Percentiles rank a stretch among this genome's conserved stretches.
phyloP scores from a whole-genome alignment of 2,888 invertebrate species.

The Metopia argyrocephala region DNA sequence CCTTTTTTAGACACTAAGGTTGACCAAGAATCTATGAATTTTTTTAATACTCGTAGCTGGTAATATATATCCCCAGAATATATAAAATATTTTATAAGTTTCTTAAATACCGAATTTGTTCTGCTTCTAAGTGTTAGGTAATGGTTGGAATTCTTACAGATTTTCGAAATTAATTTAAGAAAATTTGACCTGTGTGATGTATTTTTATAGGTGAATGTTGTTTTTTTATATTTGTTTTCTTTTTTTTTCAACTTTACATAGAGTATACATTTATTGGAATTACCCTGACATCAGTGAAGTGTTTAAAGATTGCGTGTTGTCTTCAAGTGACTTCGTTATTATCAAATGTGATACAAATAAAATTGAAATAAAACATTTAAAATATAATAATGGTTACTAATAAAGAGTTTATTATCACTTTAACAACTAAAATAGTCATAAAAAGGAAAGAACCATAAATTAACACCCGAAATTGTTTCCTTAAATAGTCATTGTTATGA shows the following conservation, averaged over 20 bases:
- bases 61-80: slow-evolving; percentile 2
- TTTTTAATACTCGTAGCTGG: slow-evolving; percentile 18
- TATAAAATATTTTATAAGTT: background rate
- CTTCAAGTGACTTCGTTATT: slow-evolving; percentile 20
- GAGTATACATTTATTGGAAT: background rate
- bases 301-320: slow-evolving; percentile 56
- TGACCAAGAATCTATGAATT: background rate
- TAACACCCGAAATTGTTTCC: slow-evolving; percentile 47
- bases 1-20: slow-evolving; percentile 26
- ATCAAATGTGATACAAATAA: background rate
- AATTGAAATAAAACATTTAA: slow-evolving; percentile 5
- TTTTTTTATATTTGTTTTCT: no score
- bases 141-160: no score
- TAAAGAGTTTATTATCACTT: slow-evolving; percentile 41
- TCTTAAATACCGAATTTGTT: slow-evolving; percentile 36
- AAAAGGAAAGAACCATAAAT: slow-evolving; percentile 40
- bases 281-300: background rate
- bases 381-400: slow-evolving; percentile 39
- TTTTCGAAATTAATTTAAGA: no score
- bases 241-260: background rate
- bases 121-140: slow-evolving; percentile 40
- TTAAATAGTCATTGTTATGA: slow-evolving; percentile 36
- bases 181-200: no score
- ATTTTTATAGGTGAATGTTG: no score
- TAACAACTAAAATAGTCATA: slow-evolving; percentile 8